These are phyloP conservation scores for Pachyrhynchus sulphureomaculatus DNA, from an alignment of 1,140 invertebrate species.

Conservation along the genomic window DNA sequence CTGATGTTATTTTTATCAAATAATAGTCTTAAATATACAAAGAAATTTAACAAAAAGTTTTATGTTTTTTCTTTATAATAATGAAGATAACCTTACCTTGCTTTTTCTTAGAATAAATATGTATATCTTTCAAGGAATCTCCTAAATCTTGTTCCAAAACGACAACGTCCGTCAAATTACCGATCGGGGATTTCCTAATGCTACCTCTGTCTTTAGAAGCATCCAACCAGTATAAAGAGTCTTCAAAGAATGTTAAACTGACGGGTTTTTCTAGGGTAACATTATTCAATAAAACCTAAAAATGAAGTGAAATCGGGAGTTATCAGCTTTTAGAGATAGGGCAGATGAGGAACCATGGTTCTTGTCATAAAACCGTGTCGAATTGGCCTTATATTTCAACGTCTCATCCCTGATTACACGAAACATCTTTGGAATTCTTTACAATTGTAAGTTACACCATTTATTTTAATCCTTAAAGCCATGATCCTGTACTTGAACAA, in stretches of 20 bases:
- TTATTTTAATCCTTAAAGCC: no score
- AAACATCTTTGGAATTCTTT: no score
- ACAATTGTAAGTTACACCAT: no score
- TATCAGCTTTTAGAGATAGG: constrained; percentile 40
- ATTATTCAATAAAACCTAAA: constrained; percentile 60
- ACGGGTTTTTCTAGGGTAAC: constrained; percentile 72
- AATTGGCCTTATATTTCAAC: no score
- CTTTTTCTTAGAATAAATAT: constrained; percentile 59
- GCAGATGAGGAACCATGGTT: neutral
- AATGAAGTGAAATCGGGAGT: neutral
- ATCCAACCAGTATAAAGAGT: constrained; percentile 88
- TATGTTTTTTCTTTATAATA: no score
- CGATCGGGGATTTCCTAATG: constrained; percentile 64
- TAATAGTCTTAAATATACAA: no score
- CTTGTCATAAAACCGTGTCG: neutral
- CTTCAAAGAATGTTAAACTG: constrained; percentile 70
- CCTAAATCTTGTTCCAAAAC: constrained; percentile 62
- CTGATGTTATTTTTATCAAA: no score
- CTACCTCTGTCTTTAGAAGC: constrained; percentile 60
- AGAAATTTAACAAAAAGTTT: no score
- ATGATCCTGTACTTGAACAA: no score
- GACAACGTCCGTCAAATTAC: constrained; percentile 58
- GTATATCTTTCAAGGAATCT: constrained; percentile 71
- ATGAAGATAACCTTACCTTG: no score
- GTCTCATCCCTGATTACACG: no score